These are phyloP conservation scores for Ditula angustiorana DNA, from an alignment of 2,888 invertebrate genomes.

Conservation along the genomic window DNA sequence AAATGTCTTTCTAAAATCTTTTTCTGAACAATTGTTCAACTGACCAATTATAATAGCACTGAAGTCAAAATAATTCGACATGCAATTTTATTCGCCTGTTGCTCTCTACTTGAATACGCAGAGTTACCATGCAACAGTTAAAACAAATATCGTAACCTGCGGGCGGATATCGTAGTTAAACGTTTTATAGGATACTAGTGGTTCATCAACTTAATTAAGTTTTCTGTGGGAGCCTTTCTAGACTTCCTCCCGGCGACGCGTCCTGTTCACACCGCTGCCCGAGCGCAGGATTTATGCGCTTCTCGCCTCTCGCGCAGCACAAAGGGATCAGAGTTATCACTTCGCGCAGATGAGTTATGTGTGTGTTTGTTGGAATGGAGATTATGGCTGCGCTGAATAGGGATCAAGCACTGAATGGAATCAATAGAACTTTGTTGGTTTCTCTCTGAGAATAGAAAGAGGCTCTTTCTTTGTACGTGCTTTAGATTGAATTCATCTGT, in stretches of 20 bases:
- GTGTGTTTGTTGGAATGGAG: conserved; percentile 23
- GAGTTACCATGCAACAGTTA: not conserved
- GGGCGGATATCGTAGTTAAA: no score
- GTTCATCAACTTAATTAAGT: not conserved
- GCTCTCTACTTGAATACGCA: no score
- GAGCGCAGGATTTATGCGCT: conserved; percentile 34
- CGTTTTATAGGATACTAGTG: no score
- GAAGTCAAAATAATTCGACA: no score
- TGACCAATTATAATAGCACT: no score
- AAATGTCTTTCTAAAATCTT: no score
- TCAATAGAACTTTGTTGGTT: conserved; percentile 21
- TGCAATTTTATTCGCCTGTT: no score
- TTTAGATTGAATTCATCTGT: no score
- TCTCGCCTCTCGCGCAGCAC: conserved; percentile 30
- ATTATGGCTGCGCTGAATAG: conserved; percentile 15
- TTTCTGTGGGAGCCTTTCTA: not conserved
- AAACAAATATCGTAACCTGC: no score
- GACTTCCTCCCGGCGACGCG: conserved; percentile 7
- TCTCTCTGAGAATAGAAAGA: conserved; percentile 6
- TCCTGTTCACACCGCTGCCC: conserved; percentile 12
- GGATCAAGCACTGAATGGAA: conserved; percentile 30
- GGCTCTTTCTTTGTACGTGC: not conserved
- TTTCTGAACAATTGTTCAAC: no score
- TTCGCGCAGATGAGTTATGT: conserved; percentile 25
- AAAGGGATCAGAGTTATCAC: conserved; percentile 34